Evolutionary conservation across 2,888 invertebrate genomes (phyloP).

Genomic region (Coelinius sp.): DNA sequence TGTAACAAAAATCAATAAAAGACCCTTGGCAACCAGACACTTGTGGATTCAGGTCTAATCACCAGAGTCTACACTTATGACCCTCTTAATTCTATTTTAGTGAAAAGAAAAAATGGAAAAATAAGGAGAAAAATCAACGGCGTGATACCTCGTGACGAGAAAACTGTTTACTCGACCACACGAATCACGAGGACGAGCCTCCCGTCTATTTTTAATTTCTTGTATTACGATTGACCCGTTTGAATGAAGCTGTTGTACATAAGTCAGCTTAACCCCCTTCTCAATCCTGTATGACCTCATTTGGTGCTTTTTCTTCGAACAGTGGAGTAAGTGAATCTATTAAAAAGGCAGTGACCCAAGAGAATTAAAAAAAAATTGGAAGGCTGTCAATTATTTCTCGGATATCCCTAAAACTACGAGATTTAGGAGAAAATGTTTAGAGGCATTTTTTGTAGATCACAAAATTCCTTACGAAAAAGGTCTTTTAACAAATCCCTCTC

Average conservation of each 20-base stretch:
- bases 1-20: not conserved
- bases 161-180: not conserved
- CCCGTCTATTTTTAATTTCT: constrained; percentile 32
- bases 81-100: too few species aligned
- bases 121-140: not conserved
- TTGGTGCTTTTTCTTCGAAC: not conserved
- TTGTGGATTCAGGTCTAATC: not conserved
- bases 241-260: constrained; percentile 4
- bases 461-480: too few species aligned
- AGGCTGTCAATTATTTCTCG: too few species aligned
- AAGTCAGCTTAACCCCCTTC: not conserved
- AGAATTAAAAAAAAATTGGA: not conserved
- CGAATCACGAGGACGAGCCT: constrained; percentile 23
- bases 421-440: too few species aligned
- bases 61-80: not conserved
- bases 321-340: not conserved
- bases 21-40: not conserved
- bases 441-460: too few species aligned
- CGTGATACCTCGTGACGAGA: constrained; percentile 7
- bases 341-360: not conserved
- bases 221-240: constrained; percentile 20
- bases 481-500: too few species aligned
- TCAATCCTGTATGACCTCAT: not conserved
- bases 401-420: too few species aligned
- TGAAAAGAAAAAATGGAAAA: not conserved